Percentiles rank a stretch among this genome's conserved stretches.
These are phyloP conservation scores for Catagonus wagneri DNA, from an alignment of 2,113 vertebrate genomes.

Conservation along the genomic window DNA sequence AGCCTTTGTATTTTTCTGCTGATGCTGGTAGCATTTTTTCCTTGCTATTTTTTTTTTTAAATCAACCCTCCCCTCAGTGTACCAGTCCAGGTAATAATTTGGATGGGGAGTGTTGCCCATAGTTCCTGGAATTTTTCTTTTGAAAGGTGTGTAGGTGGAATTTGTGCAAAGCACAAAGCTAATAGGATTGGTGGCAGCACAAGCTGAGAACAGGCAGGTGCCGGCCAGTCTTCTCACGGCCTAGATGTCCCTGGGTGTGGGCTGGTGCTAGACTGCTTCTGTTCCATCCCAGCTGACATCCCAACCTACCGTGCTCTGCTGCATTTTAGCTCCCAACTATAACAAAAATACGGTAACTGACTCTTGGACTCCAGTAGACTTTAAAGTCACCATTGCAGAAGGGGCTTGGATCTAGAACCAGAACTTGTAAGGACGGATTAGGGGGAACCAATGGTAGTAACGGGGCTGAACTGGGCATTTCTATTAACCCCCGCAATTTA, in stretches of 20 bases:
- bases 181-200: slow-evolving; percentile 66
- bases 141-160: slow-evolving; percentile 60
- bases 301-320: slow-evolving; percentile 62
- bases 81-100: slow-evolving; percentile 44
- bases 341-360: slow-evolving; percentile 70
- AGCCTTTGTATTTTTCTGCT: slow-evolving; percentile 38
- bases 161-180: slow-evolving; percentile 67
- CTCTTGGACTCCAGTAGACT: slow-evolving; percentile 65
- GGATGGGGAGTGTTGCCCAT: neutral
- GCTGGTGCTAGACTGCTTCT: neutral
- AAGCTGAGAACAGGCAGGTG: slow-evolving; percentile 73
- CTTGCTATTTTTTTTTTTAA: neutral
- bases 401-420: slow-evolving; percentile 56
- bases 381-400: slow-evolving; percentile 67
- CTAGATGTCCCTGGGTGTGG: slow-evolving; percentile 1
- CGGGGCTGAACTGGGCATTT: neutral
- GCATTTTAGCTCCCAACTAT: slow-evolving; percentile 64
- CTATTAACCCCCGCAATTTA: neutral
- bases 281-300: neutral
- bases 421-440: neutral
- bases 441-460: neutral
- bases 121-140: slow-evolving; percentile 46
- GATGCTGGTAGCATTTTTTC: slow-evolving; percentile 41
- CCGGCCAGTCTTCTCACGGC: slow-evolving; percentile 48
- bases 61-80: slow-evolving; percentile 28